Percentiles rank a stretch among this genome's conserved stretches.
These are phyloP conservation scores for Whitmania pigra DNA, from an alignment of 1,140 invertebrate species.

Conservation along the genomic window DNA sequence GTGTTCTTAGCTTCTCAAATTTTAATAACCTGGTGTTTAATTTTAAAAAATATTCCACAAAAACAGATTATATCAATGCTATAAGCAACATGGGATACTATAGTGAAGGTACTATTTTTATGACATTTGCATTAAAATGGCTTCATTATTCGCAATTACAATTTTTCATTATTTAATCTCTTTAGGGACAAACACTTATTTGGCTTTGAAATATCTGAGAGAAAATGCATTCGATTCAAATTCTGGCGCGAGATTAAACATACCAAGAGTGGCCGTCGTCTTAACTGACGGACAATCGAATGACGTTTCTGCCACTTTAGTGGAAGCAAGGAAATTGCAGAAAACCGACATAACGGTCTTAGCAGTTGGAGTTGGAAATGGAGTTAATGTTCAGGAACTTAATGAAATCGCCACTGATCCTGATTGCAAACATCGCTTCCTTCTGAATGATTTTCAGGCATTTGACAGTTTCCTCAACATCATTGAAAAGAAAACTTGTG, in stretches of 20 bases:
- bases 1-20: neutral
- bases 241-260: constrained; percentile 10
- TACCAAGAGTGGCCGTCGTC: constrained; percentile 17
- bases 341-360: constrained; percentile 11
- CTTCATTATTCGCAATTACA: no score
- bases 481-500: constrained; percentile 21
- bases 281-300: constrained; percentile 22
- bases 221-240: constrained; percentile 25
- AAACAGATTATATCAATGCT: neutral
- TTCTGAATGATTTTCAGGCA: constrained; percentile 12
- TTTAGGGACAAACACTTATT: constrained; percentile 24
- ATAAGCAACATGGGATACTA: constrained; percentile 17
- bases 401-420: constrained; percentile 18
- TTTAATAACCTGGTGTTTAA: constrained; percentile 19
- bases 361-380: constrained; percentile 13
- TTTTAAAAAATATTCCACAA: constrained; percentile 14
- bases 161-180: neutral
- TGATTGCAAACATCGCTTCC: constrained; percentile 4
- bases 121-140: no score
- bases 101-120: neutral
- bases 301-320: neutral
- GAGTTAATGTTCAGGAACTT: constrained; percentile 13
- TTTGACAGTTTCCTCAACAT: constrained; percentile 13
- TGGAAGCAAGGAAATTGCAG: neutral
- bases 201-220: constrained; percentile 24